These are phyloP conservation scores for Epirrhoe alternata DNA, from an alignment of 2,888 invertebrate genomes.

Conservation along the genomic window DNA sequence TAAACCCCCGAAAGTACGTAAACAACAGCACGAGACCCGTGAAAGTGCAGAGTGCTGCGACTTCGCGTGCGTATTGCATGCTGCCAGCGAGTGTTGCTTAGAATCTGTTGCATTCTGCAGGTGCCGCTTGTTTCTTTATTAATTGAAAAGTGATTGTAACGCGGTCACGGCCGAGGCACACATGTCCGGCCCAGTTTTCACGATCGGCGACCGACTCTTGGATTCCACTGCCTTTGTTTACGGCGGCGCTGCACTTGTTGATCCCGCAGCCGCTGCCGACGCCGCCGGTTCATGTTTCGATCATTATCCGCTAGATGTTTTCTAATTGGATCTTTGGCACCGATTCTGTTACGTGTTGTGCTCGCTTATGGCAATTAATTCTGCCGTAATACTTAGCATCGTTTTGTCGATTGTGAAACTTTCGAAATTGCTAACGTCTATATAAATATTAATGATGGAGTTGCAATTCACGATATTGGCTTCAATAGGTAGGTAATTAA, in stretches of 20 bases:
- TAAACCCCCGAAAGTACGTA: conserved; percentile 70
- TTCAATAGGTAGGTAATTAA: conserved; percentile 17
- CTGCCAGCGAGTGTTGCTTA: conserved; percentile 59
- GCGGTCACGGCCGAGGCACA: conserved; percentile 83
- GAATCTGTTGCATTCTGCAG: conserved; percentile 80
- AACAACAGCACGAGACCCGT: conserved; percentile 65
- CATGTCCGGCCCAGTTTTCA: conserved; percentile 84
- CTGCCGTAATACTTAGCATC: conserved; percentile 42
- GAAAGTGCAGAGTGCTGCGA: conserved; percentile 69
- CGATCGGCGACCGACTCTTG: conserved; percentile 69
- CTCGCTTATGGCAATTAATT: conserved; percentile 43
- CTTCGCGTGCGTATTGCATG: conserved; percentile 62
- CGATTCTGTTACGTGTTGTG: conserved; percentile 38
- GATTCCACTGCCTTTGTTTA: conserved; percentile 79
- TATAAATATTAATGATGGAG: conserved; percentile 35
- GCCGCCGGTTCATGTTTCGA: conserved; percentile 41
- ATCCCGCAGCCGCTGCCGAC: conserved; percentile 44
- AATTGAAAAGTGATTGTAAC: conserved; percentile 85
- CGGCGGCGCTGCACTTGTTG: conserved; percentile 67
- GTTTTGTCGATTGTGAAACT: conserved; percentile 41
- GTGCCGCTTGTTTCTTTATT: conserved; percentile 76
- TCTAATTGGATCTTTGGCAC: conserved; percentile 47
- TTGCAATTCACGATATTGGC: conserved; percentile 34
- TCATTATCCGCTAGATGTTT: conserved; percentile 36
- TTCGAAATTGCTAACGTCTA: conserved; percentile 36